Evolutionary conservation across 2,888 invertebrate genomes (phyloP).

Genomic region (Chamaedrilus cognettii): DNA sequence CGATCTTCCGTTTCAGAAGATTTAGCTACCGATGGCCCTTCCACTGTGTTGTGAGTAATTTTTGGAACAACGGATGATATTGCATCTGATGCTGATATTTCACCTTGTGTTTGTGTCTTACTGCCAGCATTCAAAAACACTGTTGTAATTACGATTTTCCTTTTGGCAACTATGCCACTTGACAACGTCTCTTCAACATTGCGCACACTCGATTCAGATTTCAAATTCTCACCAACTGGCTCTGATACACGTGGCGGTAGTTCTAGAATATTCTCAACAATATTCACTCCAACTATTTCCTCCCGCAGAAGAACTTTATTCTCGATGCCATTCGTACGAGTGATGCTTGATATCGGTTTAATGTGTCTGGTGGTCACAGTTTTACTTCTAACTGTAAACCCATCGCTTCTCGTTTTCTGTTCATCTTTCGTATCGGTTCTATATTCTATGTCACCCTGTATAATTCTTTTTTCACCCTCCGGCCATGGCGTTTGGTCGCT

Average conservation of each 20-base stretch:
- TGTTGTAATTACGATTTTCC: constrained; percentile 4
- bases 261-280: constrained; percentile 20
- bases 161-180: constrained; percentile 16
- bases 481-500: not conserved
- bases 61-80: not conserved
- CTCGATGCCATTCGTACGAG: constrained; percentile 10
- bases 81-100: too few relatives aligned
- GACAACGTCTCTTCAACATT: constrained; percentile 13
- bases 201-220: not conserved
- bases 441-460: constrained; percentile 9
- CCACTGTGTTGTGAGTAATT: not conserved
- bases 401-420: constrained; percentile 4
- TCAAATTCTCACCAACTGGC: constrained; percentile 11
- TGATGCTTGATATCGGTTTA: constrained; percentile 2
- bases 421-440: constrained; percentile 7
- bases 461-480: constrained; percentile 7
- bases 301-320: constrained; percentile 2
- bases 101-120: too few relatives aligned
- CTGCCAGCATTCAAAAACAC: not conserved
- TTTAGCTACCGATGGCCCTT: not conserved
- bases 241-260: constrained; percentile 17
- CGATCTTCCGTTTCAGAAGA: constrained; percentile 14
- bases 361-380: constrained; percentile 6
- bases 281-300: constrained; percentile 12
- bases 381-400: not conserved